phyloP scores from a whole-genome alignment of 37 sponge, comb jelly and placozoan genomes.

The Hormiphora californensis region DNA sequence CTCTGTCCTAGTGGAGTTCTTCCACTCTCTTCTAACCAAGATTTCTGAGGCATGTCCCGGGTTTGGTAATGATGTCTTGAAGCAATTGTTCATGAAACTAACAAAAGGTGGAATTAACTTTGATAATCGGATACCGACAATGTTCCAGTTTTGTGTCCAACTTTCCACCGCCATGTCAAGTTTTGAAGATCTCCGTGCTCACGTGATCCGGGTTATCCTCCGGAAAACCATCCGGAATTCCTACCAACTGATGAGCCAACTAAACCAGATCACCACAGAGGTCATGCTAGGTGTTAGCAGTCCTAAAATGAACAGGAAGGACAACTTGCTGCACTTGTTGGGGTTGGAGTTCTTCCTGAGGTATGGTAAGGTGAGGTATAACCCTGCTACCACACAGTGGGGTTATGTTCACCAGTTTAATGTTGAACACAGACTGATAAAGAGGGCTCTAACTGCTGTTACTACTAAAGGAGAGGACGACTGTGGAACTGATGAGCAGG shows the following conservation, averaged over 20 bases:
- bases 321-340: not conserved
- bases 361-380: not conserved
- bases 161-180: not conserved
- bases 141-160: not conserved
- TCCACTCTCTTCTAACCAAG: not conserved
- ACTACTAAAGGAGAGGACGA: not conserved
- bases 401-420: conserved; percentile 16
- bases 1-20: conserved; percentile 11
- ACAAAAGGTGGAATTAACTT: not conserved
- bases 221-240: not conserved
- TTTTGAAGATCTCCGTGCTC: not conserved
- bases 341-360: conserved; percentile 31
- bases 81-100: not conserved
- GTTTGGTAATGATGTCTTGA: not conserved
- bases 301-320: not conserved
- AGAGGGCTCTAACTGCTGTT: not conserved
- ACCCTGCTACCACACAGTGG: not conserved
- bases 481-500: not conserved
- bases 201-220: not conserved
- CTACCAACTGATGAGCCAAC: not conserved
- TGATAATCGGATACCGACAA: not conserved
- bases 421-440: not conserved
- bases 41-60: not conserved
- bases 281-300: not conserved
- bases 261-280: not conserved